Conservation (phyloP, 1,140 invertebrate species). For the Notospermus geniculatus region DNA sequence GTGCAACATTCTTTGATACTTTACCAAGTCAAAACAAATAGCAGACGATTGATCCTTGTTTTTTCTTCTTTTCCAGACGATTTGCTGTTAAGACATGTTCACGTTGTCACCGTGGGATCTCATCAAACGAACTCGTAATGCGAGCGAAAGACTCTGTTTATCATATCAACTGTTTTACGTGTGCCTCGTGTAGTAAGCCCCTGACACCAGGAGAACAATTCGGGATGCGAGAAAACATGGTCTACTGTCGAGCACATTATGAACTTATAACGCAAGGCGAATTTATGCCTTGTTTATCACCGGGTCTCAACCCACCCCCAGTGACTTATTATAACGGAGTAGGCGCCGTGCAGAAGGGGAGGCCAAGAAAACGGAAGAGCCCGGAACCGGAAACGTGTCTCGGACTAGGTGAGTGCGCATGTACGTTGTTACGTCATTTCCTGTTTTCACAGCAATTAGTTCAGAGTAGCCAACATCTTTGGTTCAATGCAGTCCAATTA, state of each 20-base stretch:
- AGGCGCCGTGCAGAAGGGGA: conserved; percentile 71
- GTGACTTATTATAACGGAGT: conserved; percentile 70
- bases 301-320: conserved; percentile 59
- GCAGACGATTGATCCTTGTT: not conserved
- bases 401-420: conserved; percentile 26
- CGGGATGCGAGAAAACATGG: conserved; percentile 61
- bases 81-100: conserved; percentile 70
- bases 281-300: conserved; percentile 59
- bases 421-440: conserved; percentile 7
- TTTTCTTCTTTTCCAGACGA: conserved; percentile 38
- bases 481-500: too few species aligned
- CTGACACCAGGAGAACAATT: conserved; percentile 78
- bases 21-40: not conserved
- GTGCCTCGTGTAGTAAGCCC: conserved; percentile 66
- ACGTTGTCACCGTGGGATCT: conserved; percentile 75
- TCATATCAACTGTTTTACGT: conserved; percentile 51
- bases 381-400: conserved; percentile 31
- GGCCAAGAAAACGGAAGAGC: conserved; percentile 78
- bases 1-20: not conserved
- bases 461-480: conserved; percentile 1
- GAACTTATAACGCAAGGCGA: conserved; percentile 46
- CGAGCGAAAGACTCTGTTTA: conserved; percentile 57
- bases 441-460: too few species aligned
- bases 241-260: conserved; percentile 59
- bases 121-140: conserved; percentile 76